Conservation (phyloP, 2,888 invertebrate species). For the Carterocephalus palaemon region DNA sequence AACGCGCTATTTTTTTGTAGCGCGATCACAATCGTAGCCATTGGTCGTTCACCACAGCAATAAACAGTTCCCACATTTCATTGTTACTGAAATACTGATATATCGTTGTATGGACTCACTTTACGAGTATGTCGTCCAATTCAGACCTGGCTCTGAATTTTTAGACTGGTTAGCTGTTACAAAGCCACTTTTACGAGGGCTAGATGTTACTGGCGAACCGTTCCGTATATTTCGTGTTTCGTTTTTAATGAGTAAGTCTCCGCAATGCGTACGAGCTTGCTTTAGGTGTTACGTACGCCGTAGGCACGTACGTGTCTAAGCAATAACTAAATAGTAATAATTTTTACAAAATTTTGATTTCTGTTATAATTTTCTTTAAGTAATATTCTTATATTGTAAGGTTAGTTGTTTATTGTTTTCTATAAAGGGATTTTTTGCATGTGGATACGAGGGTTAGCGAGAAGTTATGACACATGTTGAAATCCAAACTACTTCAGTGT, state of each 20-base stretch:
- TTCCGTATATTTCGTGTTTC: no score
- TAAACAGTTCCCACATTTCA: constrained; percentile 22
- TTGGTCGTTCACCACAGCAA: constrained; percentile 17
- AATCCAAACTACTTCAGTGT: no score
- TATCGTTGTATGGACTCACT: constrained; percentile 14
- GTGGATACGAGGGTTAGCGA: no score
- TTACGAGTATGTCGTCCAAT: constrained; percentile 6
- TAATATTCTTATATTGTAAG: no score
- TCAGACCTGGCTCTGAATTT: constrained; percentile 1
- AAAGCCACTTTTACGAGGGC: constrained; percentile 6
- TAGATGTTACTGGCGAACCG: neutral
- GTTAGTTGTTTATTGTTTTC: no score
- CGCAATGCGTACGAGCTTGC: constrained; percentile 5
- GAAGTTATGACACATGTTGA: no score
- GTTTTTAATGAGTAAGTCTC: neutral
- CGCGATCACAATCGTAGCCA: constrained; percentile 1
- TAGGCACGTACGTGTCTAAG: no score
- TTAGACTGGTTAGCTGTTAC: constrained; percentile 5
- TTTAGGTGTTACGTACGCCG: no score
- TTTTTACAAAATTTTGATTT: no score
- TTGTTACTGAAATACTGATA: constrained; percentile 22
- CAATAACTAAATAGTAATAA: no score
- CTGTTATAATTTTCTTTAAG: no score
- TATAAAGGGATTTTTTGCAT: no score
- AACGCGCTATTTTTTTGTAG: neutral